Percentiles rank a stretch among this genome's conserved stretches.
Evolutionary conservation across 2,113 vertebrate genomes (phyloP).

Genomic region (Sinosuthora webbiana): DNA sequence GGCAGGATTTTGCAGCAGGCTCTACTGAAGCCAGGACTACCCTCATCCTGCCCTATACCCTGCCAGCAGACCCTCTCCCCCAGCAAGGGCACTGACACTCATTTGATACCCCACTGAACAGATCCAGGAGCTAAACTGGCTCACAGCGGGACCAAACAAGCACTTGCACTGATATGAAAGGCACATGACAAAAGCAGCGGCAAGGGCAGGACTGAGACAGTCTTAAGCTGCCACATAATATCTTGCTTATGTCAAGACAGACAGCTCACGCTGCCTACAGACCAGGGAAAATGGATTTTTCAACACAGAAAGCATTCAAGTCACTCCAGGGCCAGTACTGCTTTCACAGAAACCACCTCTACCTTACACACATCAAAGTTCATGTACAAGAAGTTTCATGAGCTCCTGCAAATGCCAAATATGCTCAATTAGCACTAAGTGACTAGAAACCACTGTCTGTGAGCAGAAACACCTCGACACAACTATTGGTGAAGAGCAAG

Average conservation of each 20-base stretch:
- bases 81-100: not conserved
- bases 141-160: not conserved
- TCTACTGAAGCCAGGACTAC: not conserved
- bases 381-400: fast-evolving
- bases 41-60: not conserved
- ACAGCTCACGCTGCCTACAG: fast-evolving
- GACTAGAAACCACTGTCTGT: not conserved
- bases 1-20: not conserved
- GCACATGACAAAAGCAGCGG: not conserved
- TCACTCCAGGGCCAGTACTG: not conserved
- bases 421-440: not conserved
- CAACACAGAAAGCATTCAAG: not conserved
- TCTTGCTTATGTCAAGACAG: not conserved
- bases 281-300: not conserved
- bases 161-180: not conserved
- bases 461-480: not conserved
- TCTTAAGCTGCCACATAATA: not conserved
- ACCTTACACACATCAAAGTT: not conserved
- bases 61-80: not conserved
- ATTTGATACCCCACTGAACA: not conserved
- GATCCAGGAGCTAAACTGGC: not conserved
- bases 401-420: not conserved
- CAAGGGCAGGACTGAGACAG: not conserved
- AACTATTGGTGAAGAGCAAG: not conserved
- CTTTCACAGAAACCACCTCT: not conserved